Percentiles rank a stretch among this genome's conserved stretches.
Evolutionary conservation across 2,797 vertebrate species (phyloP).

Genomic region (Selene dorsalis): DNA sequence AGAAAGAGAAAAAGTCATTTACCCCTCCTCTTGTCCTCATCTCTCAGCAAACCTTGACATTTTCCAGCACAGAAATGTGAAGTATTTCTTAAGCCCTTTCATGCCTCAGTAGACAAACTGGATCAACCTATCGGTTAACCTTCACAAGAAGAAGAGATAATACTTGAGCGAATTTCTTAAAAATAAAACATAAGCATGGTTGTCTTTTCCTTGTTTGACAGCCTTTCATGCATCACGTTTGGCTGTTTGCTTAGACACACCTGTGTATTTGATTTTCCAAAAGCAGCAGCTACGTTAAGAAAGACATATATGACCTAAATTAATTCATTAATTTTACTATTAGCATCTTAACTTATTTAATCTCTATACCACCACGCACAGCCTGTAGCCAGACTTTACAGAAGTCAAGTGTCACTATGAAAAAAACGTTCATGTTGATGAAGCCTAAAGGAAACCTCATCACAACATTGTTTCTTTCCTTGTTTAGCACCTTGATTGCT

Average conservation of each 20-base stretch:
- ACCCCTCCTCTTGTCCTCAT: slow-evolving; percentile 77
- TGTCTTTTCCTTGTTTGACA: slow-evolving; percentile 71
- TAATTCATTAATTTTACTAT: too few species aligned
- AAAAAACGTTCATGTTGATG: background rate
- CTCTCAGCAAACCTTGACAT: slow-evolving; percentile 85
- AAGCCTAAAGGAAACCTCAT: slow-evolving; percentile 12
- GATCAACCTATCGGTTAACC: slow-evolving; percentile 86
- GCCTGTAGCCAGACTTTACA: background rate
- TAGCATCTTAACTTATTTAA: too few species aligned
- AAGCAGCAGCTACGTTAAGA: background rate
- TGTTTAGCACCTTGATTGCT: slow-evolving; percentile 53
- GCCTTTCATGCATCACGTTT: slow-evolving; percentile 50
- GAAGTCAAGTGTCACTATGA: slow-evolving; percentile 8
- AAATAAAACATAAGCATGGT: slow-evolving; percentile 73
- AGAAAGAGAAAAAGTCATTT: slow-evolving; percentile 76
- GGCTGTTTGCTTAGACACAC: slow-evolving; percentile 50
- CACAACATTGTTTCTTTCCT: background rate
- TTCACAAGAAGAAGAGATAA: slow-evolving; percentile 83
- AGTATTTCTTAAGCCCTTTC: slow-evolving; percentile 85
- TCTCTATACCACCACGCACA: too few species aligned
- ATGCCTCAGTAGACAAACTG: slow-evolving; percentile 83
- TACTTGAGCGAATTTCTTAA: slow-evolving; percentile 76
- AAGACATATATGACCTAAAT: too few species aligned
- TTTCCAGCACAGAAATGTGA: slow-evolving; percentile 78
- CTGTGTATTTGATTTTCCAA: slow-evolving; percentile 25